phyloP scores from a whole-genome alignment of 1,140 invertebrate genomes.

The Aphelenchoides avenae region DNA sequence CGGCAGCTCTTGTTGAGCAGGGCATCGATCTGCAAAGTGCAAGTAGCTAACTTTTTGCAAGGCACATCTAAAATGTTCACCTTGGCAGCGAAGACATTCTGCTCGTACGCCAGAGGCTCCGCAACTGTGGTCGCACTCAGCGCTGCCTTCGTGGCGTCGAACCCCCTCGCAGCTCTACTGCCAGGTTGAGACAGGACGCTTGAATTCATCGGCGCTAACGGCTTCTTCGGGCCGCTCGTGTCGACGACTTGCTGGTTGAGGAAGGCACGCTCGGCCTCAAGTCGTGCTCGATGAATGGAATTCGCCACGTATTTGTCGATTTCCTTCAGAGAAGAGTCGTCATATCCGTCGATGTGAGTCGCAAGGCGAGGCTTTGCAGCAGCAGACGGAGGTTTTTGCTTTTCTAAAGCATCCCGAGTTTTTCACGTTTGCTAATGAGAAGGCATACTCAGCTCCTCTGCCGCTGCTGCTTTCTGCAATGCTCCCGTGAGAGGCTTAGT shows the following conservation, averaged over 20 bases:
- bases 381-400: too few species aligned
- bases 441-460: not conserved
- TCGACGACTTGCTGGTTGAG: constrained; percentile 46
- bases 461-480: too few species aligned
- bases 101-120: constrained; percentile 18
- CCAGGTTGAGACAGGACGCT: not conserved
- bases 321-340: constrained; percentile 2
- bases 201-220: not conserved
- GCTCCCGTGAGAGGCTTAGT: too few species aligned
- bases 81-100: constrained; percentile 28
- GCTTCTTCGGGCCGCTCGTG: not conserved
- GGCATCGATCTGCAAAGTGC: too few species aligned
- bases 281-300: constrained; percentile 27
- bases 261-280: constrained; percentile 42
- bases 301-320: constrained; percentile 32
- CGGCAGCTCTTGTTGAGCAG: constrained; percentile 9
- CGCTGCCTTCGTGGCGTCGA: constrained; percentile 3
- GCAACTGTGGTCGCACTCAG: constrained; percentile 14
- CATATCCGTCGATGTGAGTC: not conserved
- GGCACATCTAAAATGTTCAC: constrained; percentile 27
- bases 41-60: too few species aligned
- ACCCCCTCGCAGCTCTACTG: not conserved
- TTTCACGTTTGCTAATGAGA: not conserved
- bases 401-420: not conserved
- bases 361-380: not conserved